These are phyloP conservation scores for Triops longicaudatus DNA, from an alignment of 1,140 invertebrate genomes.

Conservation along the genomic window DNA sequence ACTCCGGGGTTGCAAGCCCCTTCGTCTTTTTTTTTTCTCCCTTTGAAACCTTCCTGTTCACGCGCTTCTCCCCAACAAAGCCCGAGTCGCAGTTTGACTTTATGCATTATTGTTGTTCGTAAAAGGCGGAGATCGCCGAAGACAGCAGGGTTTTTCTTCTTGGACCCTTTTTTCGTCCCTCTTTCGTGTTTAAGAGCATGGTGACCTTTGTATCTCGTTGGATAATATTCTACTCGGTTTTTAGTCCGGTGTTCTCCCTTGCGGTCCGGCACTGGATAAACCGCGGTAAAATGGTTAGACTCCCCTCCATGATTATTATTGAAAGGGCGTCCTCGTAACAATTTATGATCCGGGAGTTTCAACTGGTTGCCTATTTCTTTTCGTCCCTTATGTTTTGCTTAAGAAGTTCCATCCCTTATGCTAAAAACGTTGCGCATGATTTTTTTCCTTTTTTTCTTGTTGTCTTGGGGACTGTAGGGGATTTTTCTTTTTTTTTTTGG, in stretches of 20 bases:
- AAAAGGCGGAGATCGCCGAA: not conserved
- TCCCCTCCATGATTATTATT: conserved; percentile 15
- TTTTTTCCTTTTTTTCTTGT: not conserved
- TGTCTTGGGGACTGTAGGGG: not conserved
- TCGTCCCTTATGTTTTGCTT: conserved; percentile 12
- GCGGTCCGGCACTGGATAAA: not conserved
- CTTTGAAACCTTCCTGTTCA: not conserved
- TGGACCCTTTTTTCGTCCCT: not conserved
- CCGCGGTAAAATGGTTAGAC: conserved; percentile 11
- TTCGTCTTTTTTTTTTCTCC: not conserved
- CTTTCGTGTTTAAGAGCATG: not conserved
- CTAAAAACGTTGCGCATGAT: not conserved
- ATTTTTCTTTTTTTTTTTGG: not conserved
- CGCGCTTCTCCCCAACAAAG: not conserved
- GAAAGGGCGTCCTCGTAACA: conserved; percentile 14
- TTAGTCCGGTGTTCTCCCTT: not conserved
- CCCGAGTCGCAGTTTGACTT: not conserved
- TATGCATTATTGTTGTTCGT: conserved; percentile 12
- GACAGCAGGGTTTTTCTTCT: conserved; percentile 4
- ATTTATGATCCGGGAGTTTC: conserved; percentile 12
- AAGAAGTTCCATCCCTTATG: conserved; percentile 15
- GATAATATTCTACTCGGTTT: not conserved
- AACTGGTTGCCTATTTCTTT: conserved; percentile 15
- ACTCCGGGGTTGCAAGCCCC: not conserved
- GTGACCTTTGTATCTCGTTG: not conserved